Base-by-base conservation (phyloP, 2,113 vertebrate species). In the Ameiurus melas region DNA sequence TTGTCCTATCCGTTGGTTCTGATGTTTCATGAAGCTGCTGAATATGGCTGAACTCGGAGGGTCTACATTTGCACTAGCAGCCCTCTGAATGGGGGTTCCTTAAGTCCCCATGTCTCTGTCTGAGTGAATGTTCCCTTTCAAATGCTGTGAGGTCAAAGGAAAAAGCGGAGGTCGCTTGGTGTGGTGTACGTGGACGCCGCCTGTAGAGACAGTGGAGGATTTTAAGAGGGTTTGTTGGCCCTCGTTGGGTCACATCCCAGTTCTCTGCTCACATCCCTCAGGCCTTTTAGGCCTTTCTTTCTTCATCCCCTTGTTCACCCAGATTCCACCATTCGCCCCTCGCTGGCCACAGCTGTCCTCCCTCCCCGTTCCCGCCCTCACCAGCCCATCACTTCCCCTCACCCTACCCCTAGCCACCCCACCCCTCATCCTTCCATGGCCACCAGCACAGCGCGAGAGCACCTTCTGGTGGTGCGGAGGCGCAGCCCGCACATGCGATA, bases 401-500 rank as follows among this genome's bases (percentile, higher is more conserved):
- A 90, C 20, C 80, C 90, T 77, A 86, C 90, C 3, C 68, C 92
- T 33, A 87, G 90, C 51, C 92, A 89, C 3, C 88, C 81, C 66
- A 87, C 87, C 51, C 77, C 75, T 27, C 92, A 89, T 2, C 87
- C 82, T 1, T 77, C 70, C 90, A 85, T 57, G 79, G 66, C 66
- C 70, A 27, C 80, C 20, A 55, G 87, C 78, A 88, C 97, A 58
- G 97, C 97, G 36, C 95, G 97, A 47, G 98, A 99, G 3, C 97
- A 98, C 89, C 93, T 98, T 92, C 95, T 97, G 86, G 97, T 97
- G 4, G 97, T 97, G 91, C 95, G 97, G 8, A 95, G 97, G 0
- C 96, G 97, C 73, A 97, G 94, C 89, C 97, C 97, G 0, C 98
- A 98, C 91, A 92, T 96, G 19, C 96, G 98, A 0, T 98, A 98